Evolutionary conservation across 2,888 invertebrate species (phyloP).

Genomic region (Trissoscelio sp.): DNA sequence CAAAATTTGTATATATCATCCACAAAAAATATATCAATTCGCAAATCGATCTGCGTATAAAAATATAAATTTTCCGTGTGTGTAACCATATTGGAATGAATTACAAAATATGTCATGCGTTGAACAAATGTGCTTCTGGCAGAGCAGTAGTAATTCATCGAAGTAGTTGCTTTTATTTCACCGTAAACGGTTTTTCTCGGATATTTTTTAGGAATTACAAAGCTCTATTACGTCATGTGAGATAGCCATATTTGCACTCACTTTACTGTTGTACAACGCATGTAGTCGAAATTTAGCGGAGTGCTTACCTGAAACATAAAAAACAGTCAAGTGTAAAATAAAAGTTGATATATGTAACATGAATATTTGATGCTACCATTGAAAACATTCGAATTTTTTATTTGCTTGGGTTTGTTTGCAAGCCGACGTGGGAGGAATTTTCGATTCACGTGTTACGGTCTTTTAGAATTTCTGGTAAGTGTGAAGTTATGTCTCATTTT

Average conservation of each 20-base stretch:
- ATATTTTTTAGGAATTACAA: conserved; percentile 5
- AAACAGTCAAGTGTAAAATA: conserved; percentile 21
- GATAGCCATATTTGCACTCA: conserved; percentile 10
- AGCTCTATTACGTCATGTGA: neutral
- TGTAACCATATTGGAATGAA: neutral
- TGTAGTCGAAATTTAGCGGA: conserved; percentile 9
- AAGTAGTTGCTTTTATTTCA: neutral
- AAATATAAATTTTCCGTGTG: no score
- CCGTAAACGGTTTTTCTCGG: neutral
- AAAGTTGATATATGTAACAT: conserved; percentile 23
- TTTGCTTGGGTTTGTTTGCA: conserved; percentile 10
- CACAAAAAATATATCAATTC: no score
- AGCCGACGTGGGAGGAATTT: conserved; percentile 6
- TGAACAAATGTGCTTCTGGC: neutral
- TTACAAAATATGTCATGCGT: neutral
- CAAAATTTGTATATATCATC: no score
- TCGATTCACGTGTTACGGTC: conserved; percentile 21
- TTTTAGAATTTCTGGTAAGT: conserved; percentile 25
- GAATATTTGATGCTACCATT: conserved; percentile 4
- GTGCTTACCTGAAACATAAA: conserved; percentile 21
- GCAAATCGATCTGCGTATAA: no score
- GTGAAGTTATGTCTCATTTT: conserved; percentile 28
- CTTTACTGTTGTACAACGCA: neutral
- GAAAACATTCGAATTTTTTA: conserved; percentile 12
- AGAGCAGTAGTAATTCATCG: neutral